Evolutionary conservation across 2,888 invertebrate genomes (phyloP), one percentile per base, ranked within the genome.

Genomic region (Sicus ferrugineus): DNA sequence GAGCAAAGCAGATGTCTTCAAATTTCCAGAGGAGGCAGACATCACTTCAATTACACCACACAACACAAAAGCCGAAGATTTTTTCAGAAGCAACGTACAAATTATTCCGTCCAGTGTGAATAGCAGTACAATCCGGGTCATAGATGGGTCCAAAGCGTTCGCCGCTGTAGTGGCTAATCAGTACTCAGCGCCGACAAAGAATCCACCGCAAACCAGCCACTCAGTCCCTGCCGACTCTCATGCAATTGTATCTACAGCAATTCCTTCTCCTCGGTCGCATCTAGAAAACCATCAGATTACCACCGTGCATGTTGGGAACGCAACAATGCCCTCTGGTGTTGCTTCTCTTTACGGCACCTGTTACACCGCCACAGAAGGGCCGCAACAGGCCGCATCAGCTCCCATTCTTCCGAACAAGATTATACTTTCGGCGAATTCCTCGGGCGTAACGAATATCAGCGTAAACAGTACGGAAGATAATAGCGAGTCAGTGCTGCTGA

Each of bases 21-120:
- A 81, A 70, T 84, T 83, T 76, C 83, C 84, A 26, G 83, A 83
- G 58, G 75, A 74, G 3, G 38, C 70, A 0, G 74, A 75, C 34
- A 66, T 70, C 61, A 75, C 75, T 69, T 56, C 73, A 67, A 26
- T 48, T 34, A 66, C 14, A 34, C 34, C 7, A 42, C 42, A 69
- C 62, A 68, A 69, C 58, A 68, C 65, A 30, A 69, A 26, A 46
- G 77, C 77, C 68, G 76, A 78, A 67, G 81, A 80, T 70, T 78
- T 78, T 73, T 84, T 83, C 72, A 84, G 84, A 77, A 85, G 85
- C 74, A 85, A 85, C 75, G 85, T 85, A 78, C 85, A 85, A 84
- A 85, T 85, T 52, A 85, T 85, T 81, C 85, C 85, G 84, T 85
- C 85, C 85, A 84, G 80, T 79, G 78, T 77, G 71, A 81, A 67